Conservation (phyloP, 2,113 vertebrate species). For the Eurypyga helias region DNA sequence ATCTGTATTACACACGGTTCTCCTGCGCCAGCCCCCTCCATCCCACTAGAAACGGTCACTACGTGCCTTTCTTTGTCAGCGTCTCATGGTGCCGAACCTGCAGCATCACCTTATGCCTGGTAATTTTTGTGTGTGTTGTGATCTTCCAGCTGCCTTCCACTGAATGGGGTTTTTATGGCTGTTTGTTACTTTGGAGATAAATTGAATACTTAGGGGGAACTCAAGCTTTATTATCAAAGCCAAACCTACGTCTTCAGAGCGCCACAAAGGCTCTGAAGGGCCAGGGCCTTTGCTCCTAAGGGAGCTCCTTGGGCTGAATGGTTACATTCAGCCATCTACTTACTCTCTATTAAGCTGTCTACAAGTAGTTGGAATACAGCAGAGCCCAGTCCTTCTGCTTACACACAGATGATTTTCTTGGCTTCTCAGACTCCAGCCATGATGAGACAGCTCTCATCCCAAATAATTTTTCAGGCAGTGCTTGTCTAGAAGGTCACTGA, state of each 20-base stretch:
- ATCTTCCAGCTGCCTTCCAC: neutral
- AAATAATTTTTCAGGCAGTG: neutral
- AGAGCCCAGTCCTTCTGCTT: slow-evolving; percentile 18
- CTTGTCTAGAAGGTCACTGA: neutral
- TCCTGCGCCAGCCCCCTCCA: neutral
- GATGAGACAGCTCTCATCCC: slow-evolving; percentile 6
- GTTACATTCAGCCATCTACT: neutral
- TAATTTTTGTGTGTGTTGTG: neutral
- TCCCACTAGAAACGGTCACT: neutral
- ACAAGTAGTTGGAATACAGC: neutral
- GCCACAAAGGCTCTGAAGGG: neutral
- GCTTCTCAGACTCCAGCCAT: neutral
- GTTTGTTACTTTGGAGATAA: neutral
- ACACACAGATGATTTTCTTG: slow-evolving; percentile 43
- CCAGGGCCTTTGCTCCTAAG: neutral
- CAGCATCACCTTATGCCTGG: neutral
- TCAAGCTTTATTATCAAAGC: slow-evolving; percentile 8
- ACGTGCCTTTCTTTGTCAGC: neutral
- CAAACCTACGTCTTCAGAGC: neutral
- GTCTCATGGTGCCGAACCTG: neutral
- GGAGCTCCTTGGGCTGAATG: neutral
- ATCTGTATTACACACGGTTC: neutral
- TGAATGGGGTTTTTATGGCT: neutral
- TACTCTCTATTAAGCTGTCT: neutral
- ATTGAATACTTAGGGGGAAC: neutral